phyloP scores from a whole-genome alignment of 2,113 vertebrate species.

The Pterocles orientalis region DNA sequence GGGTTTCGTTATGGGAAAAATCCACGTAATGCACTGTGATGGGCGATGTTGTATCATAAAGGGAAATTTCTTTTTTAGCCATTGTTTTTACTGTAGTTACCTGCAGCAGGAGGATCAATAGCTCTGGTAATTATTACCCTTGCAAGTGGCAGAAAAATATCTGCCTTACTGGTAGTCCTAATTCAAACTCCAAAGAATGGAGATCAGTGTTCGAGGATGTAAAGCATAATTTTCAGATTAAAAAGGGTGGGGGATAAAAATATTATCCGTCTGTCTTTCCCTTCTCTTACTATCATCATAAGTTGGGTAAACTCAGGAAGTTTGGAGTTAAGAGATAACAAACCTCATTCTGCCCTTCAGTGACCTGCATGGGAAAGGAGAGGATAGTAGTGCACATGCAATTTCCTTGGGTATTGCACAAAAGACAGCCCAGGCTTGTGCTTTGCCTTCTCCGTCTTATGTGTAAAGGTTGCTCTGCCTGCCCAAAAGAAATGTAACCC shows the following conservation, averaged over 20 bases:
- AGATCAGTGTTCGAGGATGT: background rate
- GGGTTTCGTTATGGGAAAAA: background rate
- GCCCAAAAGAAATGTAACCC: background rate
- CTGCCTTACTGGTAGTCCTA: background rate
- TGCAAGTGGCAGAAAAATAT: background rate
- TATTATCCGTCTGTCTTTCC: background rate
- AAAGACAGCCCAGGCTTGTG: background rate
- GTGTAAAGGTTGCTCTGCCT: background rate
- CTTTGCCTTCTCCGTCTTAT: background rate
- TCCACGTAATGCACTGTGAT: background rate
- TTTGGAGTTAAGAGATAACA: background rate
- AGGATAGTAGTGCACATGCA: background rate
- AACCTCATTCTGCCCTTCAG: background rate
- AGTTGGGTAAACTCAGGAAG: background rate
- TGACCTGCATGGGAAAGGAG: background rate
- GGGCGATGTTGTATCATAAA: background rate
- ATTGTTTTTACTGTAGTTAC: background rate
- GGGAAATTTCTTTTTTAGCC: background rate
- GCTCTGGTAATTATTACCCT: conserved; percentile 42
- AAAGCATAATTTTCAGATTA: background rate
- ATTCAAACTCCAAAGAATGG: background rate
- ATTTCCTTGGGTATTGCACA: background rate
- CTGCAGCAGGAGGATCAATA: conserved; percentile 25
- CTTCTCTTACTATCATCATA: background rate
- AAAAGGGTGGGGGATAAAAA: background rate